A percentile compares a stretch with the other conserved stretches of the same genome.
Conservation (phyloP, 2,797 vertebrate genomes). For the Falco naumanni region DNA sequence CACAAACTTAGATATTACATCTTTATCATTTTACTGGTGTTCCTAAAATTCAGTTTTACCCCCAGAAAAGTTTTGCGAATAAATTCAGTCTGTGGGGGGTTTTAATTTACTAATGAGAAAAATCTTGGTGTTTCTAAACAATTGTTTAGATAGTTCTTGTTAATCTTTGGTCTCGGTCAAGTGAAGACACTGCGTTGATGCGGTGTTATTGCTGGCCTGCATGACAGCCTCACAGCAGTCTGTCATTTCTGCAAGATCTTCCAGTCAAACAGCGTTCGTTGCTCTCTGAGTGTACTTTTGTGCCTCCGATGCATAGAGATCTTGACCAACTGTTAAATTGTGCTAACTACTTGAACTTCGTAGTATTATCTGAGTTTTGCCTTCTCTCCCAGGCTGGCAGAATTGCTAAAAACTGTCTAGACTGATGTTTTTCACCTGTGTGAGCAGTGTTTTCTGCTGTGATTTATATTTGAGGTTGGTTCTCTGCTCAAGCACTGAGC, state of each 20-base stretch:
- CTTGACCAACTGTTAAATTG: background rate
- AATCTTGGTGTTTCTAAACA: background rate
- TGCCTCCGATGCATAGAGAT: background rate
- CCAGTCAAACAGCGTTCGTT: background rate
- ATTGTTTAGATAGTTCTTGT: background rate
- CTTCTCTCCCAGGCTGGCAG: background rate
- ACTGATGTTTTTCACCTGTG: background rate
- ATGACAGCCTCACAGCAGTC: background rate
- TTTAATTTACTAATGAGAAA: background rate
- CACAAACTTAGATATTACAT: accelerated
- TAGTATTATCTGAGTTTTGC: background rate
- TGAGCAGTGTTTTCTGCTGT: background rate
- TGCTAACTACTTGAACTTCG: background rate
- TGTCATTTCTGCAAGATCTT: background rate
- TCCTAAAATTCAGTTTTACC: background rate
- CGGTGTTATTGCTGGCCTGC: background rate
- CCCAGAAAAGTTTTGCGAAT: background rate
- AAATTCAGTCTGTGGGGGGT: background rate
- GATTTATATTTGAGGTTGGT: background rate
- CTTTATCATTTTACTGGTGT: background rate
- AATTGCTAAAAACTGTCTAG: background rate
- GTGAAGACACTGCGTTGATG: background rate
- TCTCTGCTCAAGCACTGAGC: background rate
- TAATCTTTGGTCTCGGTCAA: background rate
- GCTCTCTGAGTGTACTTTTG: background rate